A percentile compares a stretch with the other conserved stretches of the same genome.
Conservation (phyloP, 1,140 invertebrate genomes). For the Pseudoatta argentina region DNA sequence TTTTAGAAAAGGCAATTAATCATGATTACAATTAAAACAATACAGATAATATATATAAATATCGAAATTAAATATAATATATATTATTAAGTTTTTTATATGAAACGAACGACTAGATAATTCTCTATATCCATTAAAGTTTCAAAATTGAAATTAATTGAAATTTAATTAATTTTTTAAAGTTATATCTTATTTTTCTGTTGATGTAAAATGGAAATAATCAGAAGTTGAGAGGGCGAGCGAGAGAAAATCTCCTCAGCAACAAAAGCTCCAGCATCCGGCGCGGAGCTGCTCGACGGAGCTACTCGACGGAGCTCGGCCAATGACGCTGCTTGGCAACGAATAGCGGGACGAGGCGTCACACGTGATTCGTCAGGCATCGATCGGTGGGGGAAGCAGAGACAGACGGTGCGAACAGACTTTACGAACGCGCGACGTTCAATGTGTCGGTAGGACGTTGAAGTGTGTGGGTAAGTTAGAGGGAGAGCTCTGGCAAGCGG, state of each 20-base stretch:
- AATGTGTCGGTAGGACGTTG: slow-evolving; percentile 68
- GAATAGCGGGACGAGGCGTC: slow-evolving; percentile 76
- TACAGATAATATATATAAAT: neutral
- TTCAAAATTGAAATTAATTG: neutral
- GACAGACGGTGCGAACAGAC: slow-evolving; percentile 59
- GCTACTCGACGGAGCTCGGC: slow-evolving; percentile 17
- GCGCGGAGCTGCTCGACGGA: neutral
- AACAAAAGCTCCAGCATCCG: slow-evolving; percentile 68
- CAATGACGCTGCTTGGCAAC: slow-evolving; percentile 70
- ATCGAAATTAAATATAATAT: neutral
- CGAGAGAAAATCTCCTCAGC: slow-evolving; percentile 69
- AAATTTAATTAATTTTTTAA: neutral
- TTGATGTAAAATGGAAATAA: neutral
- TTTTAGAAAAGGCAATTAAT: neutral
- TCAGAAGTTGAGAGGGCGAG: slow-evolving; percentile 28
- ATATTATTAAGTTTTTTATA: neutral
- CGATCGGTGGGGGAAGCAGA: neutral
- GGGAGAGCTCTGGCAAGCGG: slow-evolving; percentile 64
- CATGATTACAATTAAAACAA: neutral
- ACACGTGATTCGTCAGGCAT: slow-evolving; percentile 67
- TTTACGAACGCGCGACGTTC: slow-evolving; percentile 69
- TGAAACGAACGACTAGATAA: neutral
- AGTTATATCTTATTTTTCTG: neutral
- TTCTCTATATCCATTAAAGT: neutral
- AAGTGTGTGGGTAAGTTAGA: slow-evolving; percentile 57